These are phyloP conservation scores for Gasteruption jaculator DNA, from an alignment of 2,888 invertebrate genomes.

Conservation along the genomic window DNA sequence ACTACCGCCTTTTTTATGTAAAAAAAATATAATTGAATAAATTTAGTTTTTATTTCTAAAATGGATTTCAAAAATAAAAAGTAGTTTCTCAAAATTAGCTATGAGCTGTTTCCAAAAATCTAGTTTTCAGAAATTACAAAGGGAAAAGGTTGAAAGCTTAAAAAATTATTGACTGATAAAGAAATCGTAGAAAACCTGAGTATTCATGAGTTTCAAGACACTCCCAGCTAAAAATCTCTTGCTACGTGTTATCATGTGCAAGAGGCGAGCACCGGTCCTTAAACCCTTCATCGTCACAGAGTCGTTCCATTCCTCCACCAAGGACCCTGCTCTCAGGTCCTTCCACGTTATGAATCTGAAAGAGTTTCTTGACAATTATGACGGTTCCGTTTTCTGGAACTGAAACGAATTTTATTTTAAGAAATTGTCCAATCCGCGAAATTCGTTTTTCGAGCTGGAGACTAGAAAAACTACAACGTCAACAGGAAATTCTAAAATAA, in stretches of 20 bases:
- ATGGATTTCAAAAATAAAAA: conserved; percentile 6
- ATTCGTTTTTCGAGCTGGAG: too few relatives aligned
- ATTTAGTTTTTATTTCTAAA: neutral
- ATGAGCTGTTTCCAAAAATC: too few relatives aligned
- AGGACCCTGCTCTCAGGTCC: conserved; percentile 70
- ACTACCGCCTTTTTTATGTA: neutral
- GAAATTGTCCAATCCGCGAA: too few relatives aligned
- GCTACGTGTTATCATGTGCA: conserved; percentile 74
- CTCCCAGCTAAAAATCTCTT: conserved; percentile 81
- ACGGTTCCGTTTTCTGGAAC: neutral
- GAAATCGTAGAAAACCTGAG: too few relatives aligned
- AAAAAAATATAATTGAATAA: conserved; percentile 2
- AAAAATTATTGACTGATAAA: too few relatives aligned
- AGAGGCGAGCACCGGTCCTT: conserved; percentile 62
- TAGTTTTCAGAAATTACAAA: too few relatives aligned
- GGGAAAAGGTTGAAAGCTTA: too few relatives aligned
- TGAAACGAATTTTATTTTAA: neutral
- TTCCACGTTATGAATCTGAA: conserved; percentile 81
- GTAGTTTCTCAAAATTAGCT: too few relatives aligned
- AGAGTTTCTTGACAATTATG: conserved; percentile 11
- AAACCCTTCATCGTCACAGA: conserved; percentile 69
- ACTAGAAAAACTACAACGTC: too few relatives aligned
- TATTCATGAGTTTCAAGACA: conserved; percentile 78
- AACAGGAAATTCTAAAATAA: too few relatives aligned
- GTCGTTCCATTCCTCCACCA: conserved; percentile 74